Conservation (phyloP, 1,140 invertebrate species). For the Oscheius sp. region DNA sequence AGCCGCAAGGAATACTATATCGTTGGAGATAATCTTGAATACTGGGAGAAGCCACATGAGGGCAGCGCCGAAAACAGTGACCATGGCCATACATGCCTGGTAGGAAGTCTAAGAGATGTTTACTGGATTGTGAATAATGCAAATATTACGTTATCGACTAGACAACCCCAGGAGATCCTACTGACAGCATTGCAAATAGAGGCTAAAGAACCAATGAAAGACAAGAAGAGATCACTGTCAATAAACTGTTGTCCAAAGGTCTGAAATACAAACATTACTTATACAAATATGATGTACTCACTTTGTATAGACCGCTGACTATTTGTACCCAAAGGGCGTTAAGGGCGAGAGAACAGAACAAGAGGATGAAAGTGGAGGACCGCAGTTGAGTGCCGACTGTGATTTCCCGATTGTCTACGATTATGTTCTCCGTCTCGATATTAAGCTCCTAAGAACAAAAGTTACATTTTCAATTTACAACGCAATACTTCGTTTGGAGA, state of each 20-base stretch:
- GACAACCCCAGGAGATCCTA: slow-evolving; percentile 64
- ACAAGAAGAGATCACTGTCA: slow-evolving; percentile 64
- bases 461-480: too few relatives aligned
- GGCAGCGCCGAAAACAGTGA: slow-evolving; percentile 25
- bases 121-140: too few relatives aligned
- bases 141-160: slow-evolving; percentile 60
- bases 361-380: slow-evolving; percentile 36
- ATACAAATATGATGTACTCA: slow-evolving; percentile 35
- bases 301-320: slow-evolving; percentile 64
- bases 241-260: slow-evolving; percentile 65
- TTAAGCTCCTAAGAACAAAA: too few relatives aligned
- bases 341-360: slow-evolving; percentile 60
- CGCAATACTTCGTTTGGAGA: not conserved
- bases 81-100: slow-evolving; percentile 35
- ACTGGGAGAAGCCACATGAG: slow-evolving; percentile 25
- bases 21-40: slow-evolving; percentile 21
- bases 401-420: slow-evolving; percentile 17
- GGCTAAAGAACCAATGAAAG: slow-evolving; percentile 63
- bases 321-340: slow-evolving; percentile 62
- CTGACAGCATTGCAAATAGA: slow-evolving; percentile 65
- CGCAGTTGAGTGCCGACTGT: not conserved
- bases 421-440: slow-evolving; percentile 28
- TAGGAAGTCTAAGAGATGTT: slow-evolving; percentile 27
- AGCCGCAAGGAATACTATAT: slow-evolving; percentile 23
- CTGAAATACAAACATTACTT: slow-evolving; percentile 41